Conservation (phyloP, 92 coral and sea anemone genomes). For the Parazoanthus darwini region DNA sequence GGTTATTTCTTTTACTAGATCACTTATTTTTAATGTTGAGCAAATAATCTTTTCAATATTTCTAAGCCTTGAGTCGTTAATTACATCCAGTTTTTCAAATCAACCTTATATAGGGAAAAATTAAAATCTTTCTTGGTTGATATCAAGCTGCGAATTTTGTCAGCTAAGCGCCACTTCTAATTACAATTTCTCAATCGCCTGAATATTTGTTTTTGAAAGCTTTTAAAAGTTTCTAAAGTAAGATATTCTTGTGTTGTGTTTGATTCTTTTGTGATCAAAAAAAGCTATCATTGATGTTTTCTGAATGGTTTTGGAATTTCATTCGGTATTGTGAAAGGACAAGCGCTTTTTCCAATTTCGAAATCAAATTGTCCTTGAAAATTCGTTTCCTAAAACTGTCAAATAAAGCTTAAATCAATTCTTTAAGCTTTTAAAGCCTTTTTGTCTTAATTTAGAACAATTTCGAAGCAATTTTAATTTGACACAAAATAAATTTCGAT, state of each 20-base stretch:
- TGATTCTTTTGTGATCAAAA: constrained; percentile 14
- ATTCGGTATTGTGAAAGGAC: constrained; percentile 20
- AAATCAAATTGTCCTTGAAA: constrained; percentile 28
- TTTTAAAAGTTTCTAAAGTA: constrained; percentile 1
- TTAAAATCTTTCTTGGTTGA: constrained; percentile 36
- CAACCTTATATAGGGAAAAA: constrained; percentile 26
- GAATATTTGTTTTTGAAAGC: constrained; percentile 36
- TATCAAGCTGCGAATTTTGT: constrained; percentile 44
- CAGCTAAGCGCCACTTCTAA: constrained; percentile 21
- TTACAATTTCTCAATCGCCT: constrained; percentile 23
- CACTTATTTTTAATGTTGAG: constrained; percentile 36
- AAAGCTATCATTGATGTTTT: constrained; percentile 2
- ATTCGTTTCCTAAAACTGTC: constrained; percentile 3
- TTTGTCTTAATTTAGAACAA: constrained; percentile 4
- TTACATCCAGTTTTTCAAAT: constrained; percentile 31
- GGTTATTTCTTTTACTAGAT: not conserved
- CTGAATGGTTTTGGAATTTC: constrained; percentile 8
- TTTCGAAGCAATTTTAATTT: not conserved
- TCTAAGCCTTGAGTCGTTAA: constrained; percentile 37
- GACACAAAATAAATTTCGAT: constrained; percentile 2
- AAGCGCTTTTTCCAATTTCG: constrained; percentile 24
- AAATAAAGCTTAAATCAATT: constrained; percentile 12
- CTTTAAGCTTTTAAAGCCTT: not conserved
- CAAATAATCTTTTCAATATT: constrained; percentile 32
- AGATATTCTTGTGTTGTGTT: constrained; percentile 27